These are phyloP conservation scores for Monodelphis domestica DNA, from an alignment of 2,797 vertebrate species.

Conservation along the genomic window DNA sequence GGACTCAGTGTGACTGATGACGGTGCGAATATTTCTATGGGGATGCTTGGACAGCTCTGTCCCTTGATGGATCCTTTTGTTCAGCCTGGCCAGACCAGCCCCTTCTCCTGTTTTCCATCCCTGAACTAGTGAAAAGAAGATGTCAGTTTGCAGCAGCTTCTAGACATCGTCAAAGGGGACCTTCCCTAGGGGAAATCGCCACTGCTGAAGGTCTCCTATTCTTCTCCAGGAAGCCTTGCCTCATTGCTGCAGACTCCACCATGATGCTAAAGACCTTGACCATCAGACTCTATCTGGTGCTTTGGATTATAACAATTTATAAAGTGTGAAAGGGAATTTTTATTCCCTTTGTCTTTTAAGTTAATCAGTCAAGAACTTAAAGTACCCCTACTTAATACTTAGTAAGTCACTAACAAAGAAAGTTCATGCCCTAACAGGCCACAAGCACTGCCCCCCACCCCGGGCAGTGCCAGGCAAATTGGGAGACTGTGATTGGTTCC, in stretches of 20 bases:
- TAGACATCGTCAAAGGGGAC: conserved; percentile 15
- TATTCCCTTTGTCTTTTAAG: no score
- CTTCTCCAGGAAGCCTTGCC: not conserved
- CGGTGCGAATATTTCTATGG: not conserved
- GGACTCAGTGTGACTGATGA: not conserved
- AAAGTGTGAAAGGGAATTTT: no score
- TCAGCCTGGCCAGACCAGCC: not conserved
- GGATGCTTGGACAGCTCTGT: conserved; percentile 10
- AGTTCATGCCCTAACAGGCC: no score
- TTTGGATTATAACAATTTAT: not conserved
- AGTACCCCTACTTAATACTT: no score
- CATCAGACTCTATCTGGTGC: not conserved
- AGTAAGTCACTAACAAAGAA: no score
- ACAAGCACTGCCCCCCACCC: no score
- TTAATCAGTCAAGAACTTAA: no score
- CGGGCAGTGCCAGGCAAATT: no score
- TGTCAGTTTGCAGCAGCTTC: not conserved
- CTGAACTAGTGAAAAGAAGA: conserved; percentile 38
- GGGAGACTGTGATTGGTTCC: no score
- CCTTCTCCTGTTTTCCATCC: not conserved
- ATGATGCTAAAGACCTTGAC: not conserved
- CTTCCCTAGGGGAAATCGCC: not conserved
- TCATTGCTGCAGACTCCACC: not conserved
- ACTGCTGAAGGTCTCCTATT: not conserved
- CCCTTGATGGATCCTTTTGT: conserved; percentile 5